A percentile compares a stretch with the other conserved stretches of the same genome.
phyloP scores from a whole-genome alignment of 1,140 invertebrate genomes.

The Pemphigus obesinymphae region DNA sequence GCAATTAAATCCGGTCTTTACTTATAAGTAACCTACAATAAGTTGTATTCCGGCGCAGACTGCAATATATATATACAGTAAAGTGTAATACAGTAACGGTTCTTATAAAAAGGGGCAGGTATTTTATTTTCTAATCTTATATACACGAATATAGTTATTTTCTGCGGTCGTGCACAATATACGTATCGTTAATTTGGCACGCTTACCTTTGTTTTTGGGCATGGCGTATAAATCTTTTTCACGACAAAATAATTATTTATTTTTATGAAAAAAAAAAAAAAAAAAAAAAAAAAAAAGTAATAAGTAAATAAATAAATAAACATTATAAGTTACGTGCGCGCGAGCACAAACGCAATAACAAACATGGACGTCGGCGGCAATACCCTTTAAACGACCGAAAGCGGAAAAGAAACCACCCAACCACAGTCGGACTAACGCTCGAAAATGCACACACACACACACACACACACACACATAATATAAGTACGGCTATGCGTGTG shows the following conservation, averaged over 20 bases:
- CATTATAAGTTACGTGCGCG: neutral
- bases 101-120: no score
- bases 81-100: no score
- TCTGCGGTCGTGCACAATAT: no score
- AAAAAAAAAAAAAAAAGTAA: neutral
- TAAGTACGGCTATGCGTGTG: no score
- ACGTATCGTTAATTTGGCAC: neutral
- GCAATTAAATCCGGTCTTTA: no score
- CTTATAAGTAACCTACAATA: no score
- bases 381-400: slow-evolving; percentile 27
- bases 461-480: no score
- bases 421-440: slow-evolving; percentile 1
- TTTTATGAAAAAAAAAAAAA: slow-evolving; percentile 30
- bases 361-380: neutral
- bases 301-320: slow-evolving; percentile 23
- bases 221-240: neutral
- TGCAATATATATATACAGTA: no score
- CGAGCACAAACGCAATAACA: neutral
- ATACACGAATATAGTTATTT: no score
- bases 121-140: no score
- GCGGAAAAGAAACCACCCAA: slow-evolving; percentile 31
- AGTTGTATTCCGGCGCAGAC: no score
- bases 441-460: neutral
- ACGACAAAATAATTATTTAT: slow-evolving; percentile 29
- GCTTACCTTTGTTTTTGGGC: slow-evolving; percentile 13